These are phyloP conservation scores for Sebastes trivittatus DNA, from an alignment of 2,797 vertebrate genomes.

Conservation along the genomic window DNA sequence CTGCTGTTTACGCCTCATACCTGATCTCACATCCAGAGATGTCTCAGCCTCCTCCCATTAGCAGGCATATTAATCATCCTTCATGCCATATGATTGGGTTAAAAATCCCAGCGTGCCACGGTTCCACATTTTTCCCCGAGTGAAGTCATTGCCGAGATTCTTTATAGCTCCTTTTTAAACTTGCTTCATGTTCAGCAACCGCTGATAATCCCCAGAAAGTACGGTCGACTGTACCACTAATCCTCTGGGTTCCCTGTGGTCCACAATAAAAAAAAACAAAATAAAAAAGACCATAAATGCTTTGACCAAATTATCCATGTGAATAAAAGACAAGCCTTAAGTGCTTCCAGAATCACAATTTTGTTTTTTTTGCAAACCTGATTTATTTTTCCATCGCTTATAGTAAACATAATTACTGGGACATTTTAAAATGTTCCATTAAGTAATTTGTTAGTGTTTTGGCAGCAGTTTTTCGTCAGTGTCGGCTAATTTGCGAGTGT, in stretches of 20 bases:
- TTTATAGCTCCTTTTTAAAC: conserved; percentile 16
- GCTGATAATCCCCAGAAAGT: conserved; percentile 17
- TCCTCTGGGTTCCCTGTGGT: background rate
- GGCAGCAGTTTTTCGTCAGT: conserved; percentile 3
- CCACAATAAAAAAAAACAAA: background rate
- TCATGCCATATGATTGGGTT: conserved; percentile 47
- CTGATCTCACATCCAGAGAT: conserved; percentile 53
- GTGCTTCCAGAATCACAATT: conserved; percentile 12
- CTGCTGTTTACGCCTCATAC: conserved; percentile 51
- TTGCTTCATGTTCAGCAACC: conserved; percentile 1
- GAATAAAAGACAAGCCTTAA: background rate
- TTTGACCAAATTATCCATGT: conserved; percentile 21
- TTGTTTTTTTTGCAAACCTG: background rate
- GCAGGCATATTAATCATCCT: conserved; percentile 76
- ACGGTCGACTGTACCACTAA: background rate
- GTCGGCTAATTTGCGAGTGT: conserved; percentile 1
- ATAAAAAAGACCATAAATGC: background rate
- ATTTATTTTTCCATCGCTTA: conserved; percentile 2
- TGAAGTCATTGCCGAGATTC: background rate
- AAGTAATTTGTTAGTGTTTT: conserved; percentile 7
- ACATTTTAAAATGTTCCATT: background rate
- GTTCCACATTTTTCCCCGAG: background rate
- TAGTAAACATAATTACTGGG: background rate
- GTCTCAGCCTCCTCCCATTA: conserved; percentile 67
- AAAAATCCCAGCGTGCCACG: conserved; percentile 37